Base-by-base conservation (phyloP, 2,113 vertebrate genomes). In the Ictalurus furcatus region DNA sequence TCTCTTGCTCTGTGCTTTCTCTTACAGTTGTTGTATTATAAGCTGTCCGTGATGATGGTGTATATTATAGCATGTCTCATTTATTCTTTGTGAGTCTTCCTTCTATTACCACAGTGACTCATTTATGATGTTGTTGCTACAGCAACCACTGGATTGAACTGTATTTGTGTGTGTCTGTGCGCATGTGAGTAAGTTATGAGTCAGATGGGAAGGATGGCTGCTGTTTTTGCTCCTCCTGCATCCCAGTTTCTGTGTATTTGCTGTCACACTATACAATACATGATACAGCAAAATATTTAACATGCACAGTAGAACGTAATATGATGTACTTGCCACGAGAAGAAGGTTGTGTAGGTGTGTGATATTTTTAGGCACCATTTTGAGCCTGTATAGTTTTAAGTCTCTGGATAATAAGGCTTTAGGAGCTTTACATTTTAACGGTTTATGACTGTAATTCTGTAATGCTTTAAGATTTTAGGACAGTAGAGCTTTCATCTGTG, bases 131-230 rank as follows among this genome's bases (percentile, higher is more conserved):
- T 37, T 0, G 84, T 85, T 85, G 84, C 84, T 9, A 85, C 16
- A 25, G 84, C 84, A 85, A 85, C 86, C 74, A 30, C 86, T 80
- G 86, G 76, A 79, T 34, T 30, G 28, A 65, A 81, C 61, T 78
- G 71, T 54, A 30, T 61, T 63, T 84, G 6, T 87, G 44, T 61
- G 40, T 78, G 56, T 67, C 23, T 86, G 37, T 63, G 34, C 11
- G n/a, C 78, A 40, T 30, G 67, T 83, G 80, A 73, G n/a, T 52
- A 63, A 81, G 78, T 69, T 79, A 61, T 61, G 52, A 71, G 61
- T 81, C 25, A 73, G 54, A 74, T 40, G 54, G 54, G 48, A 63
- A 76, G 21, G 37, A 65, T 65, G 69, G 67, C 54, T 59, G 80
- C 58, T 74, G 65, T 74, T 34, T 87, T 82, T 84, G 65, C 52